Evolutionary conservation across 2,113 vertebrate genomes (phyloP).

Genomic region (Harpagus bidentatus): DNA sequence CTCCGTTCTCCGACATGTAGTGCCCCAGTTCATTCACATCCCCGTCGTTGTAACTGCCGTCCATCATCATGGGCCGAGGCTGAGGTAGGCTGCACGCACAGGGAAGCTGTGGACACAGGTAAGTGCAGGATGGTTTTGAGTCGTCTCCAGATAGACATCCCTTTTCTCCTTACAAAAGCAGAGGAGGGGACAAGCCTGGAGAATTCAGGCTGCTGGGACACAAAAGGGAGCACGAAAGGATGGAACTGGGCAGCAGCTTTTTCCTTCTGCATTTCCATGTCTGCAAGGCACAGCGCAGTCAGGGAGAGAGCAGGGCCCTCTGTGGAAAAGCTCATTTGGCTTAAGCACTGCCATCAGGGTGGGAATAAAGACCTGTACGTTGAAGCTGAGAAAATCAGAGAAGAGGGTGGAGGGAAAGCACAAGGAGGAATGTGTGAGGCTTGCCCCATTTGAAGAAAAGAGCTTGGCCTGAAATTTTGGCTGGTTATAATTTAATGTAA

Average conservation of each 20-base stretch:
- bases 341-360: neutral
- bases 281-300: neutral
- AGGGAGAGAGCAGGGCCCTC: neutral
- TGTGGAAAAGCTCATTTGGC: neutral
- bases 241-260: neutral
- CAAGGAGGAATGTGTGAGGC: neutral
- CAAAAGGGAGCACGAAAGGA: neutral
- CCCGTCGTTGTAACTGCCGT: constrained; percentile 82
- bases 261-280: neutral
- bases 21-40: constrained; percentile 83
- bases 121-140: neutral
- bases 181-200: neutral
- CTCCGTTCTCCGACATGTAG: constrained; percentile 79
- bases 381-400: neutral
- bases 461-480: neutral
- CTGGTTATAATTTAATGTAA: neutral
- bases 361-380: neutral
- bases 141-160: neutral
- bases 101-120: constrained; percentile 76
- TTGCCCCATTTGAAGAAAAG: neutral
- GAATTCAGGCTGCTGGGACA: neutral
- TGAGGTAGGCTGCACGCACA: constrained; percentile 86
- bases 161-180: neutral
- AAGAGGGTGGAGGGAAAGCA: neutral
- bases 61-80: constrained; percentile 82